Base-by-base conservation (phyloP, 2,797 vertebrate species). In the Centroberyx gerrardi region DNA sequence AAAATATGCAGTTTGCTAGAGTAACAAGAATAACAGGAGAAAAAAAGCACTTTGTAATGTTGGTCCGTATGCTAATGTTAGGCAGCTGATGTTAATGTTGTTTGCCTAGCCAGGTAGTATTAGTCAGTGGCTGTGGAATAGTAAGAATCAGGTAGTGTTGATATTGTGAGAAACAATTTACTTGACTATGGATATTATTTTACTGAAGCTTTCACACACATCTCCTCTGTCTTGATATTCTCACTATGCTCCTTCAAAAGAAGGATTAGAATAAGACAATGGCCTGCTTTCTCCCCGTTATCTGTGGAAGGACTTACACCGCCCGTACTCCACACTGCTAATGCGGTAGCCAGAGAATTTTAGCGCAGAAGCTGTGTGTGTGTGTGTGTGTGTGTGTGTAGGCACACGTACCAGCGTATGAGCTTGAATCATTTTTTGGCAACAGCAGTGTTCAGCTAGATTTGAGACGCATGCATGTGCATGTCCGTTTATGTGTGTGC, bases 191-290 rank as follows among this genome's bases (percentile, higher is more conserved):
- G 18, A 76, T 87, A 74, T 79, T 62, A 63, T 76, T 80, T 80
- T 64, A 61, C 46, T 36, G 38, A 68, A 69, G 76, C 54, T 27
- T 83, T 70, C 71, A 54, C 51, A 74, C 61, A 46, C 69, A 69
- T 76, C 56, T 83, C 61, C 53, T 81, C 33, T 36, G 1, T 22
- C 59, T 78, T 81, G 59, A 81, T 85, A 74, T 86, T 72, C 72
- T 75, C 64, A 56, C 76, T 61, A 27, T 52, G 18, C 31, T 68
- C 51, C 79, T 76, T 88, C 75, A 87, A 85, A 88, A 81, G 84
- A 60, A 51, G 78, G 91, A 91, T 92, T 91, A 86, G 53, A 86
- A 65, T 58, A 81, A 88, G 80, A 91, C 88, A 87, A 90, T 87
- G 87, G 81, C 42, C 81, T 63, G 56, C 63, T 83, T 79, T 81